Evolutionary conservation across 2,113 vertebrate genomes (phyloP), one percentile per base, ranked within the genome.

Genomic region (Grammomys surdaster): DNA sequence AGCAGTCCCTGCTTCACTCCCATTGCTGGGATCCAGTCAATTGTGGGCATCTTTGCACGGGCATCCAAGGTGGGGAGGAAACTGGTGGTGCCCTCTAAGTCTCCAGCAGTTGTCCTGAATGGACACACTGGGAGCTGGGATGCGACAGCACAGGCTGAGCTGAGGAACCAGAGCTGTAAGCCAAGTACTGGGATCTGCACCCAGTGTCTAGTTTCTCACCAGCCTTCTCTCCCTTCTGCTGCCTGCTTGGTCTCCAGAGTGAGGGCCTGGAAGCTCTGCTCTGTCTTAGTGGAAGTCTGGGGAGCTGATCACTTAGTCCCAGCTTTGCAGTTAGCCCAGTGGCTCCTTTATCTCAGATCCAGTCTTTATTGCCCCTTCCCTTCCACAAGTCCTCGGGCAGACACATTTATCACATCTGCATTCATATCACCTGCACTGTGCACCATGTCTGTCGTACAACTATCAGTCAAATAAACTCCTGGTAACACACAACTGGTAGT

Each of bases 381-480:
- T 60, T 16, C 56, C 33, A 0, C 28, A 51, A 48, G 43, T 22
- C 19, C 28, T 26, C 43, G 0, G 51, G 10, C 26, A 43, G 58
- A 28, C 36, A 26, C 54, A 51, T 10, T 8, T 4, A 28, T 60
- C 43, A 28, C 3, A 20, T 10, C 46, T 28, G 5, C 20, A 33
- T 85, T 12, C 46, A 12, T 48, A 0, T 26, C 28, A 81, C 10
- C 48, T 40, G 69, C 9, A 51, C 70, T 43, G 9, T 8, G 3
- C 1, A 6, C 43, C 58, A 10, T 0, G 2, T 31, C 33, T 60
- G 46, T 20, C 0, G 2, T 22, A 58, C 51, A 16, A 40, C 3
- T 2, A 60, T 65, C 0, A 0, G 46, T 60, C 11, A 0, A 0
- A 6, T 10, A 4, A 13, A 7, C 26, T 10, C 2, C 17, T 10